Conservation (phyloP, 2,888 invertebrate genomes). For the Crossocerus cetratus region DNA sequence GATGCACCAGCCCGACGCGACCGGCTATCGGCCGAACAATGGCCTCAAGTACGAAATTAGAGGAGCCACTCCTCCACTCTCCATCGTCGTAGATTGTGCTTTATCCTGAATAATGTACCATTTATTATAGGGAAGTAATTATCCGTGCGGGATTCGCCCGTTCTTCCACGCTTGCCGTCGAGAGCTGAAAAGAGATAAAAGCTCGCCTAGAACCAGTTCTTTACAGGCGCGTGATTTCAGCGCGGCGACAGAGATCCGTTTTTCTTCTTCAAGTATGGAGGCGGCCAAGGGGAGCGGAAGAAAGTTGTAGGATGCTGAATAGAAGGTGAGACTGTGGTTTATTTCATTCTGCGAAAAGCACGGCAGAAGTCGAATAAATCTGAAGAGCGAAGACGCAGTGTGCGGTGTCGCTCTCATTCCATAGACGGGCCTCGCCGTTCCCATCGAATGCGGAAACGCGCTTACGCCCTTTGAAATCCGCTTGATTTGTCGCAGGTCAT, state of each 20-base stretch:
- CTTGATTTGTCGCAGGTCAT: not conserved
- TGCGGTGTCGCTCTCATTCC: too few relatives aligned
- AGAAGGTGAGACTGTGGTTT: slow-evolving; percentile 20
- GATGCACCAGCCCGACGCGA: too few relatives aligned
- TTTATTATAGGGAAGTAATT: slow-evolving; percentile 52
- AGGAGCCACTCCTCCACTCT: too few relatives aligned
- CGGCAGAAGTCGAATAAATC: slow-evolving; percentile 11
- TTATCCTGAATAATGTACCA: slow-evolving; percentile 46
- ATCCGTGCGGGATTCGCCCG: slow-evolving; percentile 33
- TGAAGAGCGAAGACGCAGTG: too few relatives aligned
- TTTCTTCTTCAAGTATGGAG: slow-evolving; percentile 5
- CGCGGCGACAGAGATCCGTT: slow-evolving; percentile 27
- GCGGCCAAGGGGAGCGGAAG: not conserved
- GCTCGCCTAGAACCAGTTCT: slow-evolving; percentile 36
- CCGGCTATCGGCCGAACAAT: not conserved
- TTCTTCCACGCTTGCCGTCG: not conserved
- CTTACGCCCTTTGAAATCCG: not conserved
- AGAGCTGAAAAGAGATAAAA: slow-evolving; percentile 5
- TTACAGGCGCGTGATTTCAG: slow-evolving; percentile 44
- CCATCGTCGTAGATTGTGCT: too few relatives aligned
- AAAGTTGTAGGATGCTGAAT: not conserved
- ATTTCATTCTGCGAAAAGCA: slow-evolving; percentile 34
- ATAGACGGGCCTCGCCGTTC: not conserved
- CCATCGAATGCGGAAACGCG: not conserved
- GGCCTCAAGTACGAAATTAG: slow-evolving; percentile 24